These are phyloP conservation scores for Corythaeola cristata DNA, from an alignment of 2,113 vertebrate species.

Conservation along the genomic window DNA sequence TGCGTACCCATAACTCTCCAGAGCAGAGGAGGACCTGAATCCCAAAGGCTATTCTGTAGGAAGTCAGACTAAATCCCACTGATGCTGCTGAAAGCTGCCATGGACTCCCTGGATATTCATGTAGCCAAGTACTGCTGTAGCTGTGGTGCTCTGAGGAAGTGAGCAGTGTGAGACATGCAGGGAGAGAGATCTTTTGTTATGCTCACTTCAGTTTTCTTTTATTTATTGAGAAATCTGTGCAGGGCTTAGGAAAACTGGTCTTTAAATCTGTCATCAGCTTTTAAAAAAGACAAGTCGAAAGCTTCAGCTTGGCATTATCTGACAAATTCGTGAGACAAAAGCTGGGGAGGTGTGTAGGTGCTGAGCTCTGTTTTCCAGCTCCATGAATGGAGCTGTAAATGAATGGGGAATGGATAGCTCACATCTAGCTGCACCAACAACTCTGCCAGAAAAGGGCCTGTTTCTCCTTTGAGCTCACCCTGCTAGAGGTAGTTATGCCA, in stretches of 20 bases:
- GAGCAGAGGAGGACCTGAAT: not conserved
- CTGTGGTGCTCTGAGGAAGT: not conserved
- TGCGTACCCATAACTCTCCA: not conserved
- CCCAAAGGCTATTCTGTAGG: not conserved
- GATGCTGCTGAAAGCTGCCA: not conserved
- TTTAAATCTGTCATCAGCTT: conserved; percentile 29
- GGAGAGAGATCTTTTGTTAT: not conserved
- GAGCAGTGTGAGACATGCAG: not conserved
- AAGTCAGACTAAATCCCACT: not conserved
- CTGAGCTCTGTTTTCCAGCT: not conserved
- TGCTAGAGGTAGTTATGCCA: not conserved
- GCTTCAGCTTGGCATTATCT: not conserved
- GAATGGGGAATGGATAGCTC: not conserved
- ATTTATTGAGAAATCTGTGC: not conserved
- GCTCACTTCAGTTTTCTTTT: not conserved
- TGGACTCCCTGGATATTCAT: not conserved
- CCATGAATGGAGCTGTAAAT: not conserved
- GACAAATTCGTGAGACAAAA: conserved; percentile 14
- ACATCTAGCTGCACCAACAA: not conserved
- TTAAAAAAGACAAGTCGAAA: conserved; percentile 5
- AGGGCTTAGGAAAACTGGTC: conserved; percentile 3
- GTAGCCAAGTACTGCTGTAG: not conserved
- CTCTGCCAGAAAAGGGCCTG: not conserved
- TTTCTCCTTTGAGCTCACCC: not conserved
- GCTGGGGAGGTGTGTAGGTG: not conserved